A percentile compares a stretch with the other conserved stretches of the same genome.
Evolutionary conservation across 2,888 invertebrate genomes (phyloP).

Genomic region (Orchestes rusci): DNA sequence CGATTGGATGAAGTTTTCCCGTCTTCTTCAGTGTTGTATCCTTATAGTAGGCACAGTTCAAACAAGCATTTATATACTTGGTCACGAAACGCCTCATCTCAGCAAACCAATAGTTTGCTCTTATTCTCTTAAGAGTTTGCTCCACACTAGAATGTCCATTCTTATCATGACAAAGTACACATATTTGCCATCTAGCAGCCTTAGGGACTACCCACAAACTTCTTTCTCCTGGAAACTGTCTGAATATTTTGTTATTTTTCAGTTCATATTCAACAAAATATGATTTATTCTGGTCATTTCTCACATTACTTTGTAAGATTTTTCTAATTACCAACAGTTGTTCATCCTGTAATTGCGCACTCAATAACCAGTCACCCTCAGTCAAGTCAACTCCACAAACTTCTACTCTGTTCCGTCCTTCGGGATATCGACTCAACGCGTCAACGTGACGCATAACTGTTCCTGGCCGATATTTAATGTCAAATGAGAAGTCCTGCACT

Average conservation of each 20-base stretch:
- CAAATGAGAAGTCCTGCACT: no score
- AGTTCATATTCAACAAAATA: conserved; percentile 26
- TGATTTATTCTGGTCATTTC: conserved; percentile 18
- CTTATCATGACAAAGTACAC: conserved; percentile 26
- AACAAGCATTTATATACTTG: no score
- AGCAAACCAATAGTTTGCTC: conserved; percentile 27
- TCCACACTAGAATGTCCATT: conserved; percentile 25
- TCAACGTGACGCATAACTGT: no score
- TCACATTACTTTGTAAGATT: conserved; percentile 14
- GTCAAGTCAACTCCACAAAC: conserved; percentile 21
- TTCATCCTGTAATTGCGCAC: conserved; percentile 27
- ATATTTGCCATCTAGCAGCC: conserved; percentile 25
- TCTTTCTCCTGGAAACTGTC: neutral
- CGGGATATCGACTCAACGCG: conserved; percentile 15
- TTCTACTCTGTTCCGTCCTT: conserved; percentile 13
- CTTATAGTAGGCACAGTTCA: conserved; percentile 30
- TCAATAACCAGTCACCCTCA: conserved; percentile 27
- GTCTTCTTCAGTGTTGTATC: conserved; percentile 22
- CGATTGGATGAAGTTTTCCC: conserved; percentile 32
- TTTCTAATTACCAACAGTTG: conserved; percentile 18
- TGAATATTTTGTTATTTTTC: no score
- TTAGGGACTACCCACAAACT: conserved; percentile 24
- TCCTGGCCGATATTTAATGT: no score
- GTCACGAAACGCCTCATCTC: conserved; percentile 29
- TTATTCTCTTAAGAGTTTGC: conserved; percentile 22